A percentile compares a stretch with the other conserved stretches of the same genome.
Evolutionary conservation across 1,140 invertebrate genomes (phyloP).

Genomic region (Mylabris phalerata): DNA sequence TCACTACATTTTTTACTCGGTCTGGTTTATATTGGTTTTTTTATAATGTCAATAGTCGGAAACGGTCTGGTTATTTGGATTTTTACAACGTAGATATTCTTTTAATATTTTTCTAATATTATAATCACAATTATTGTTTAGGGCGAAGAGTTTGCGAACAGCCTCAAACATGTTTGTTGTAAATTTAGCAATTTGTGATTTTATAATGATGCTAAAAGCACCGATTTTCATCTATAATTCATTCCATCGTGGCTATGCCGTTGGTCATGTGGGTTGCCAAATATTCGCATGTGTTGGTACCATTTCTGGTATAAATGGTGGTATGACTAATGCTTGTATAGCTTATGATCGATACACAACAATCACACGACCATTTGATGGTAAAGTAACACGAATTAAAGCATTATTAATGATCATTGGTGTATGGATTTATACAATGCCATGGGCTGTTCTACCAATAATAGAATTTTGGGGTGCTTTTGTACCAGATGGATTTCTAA

Average conservation of each 20-base stretch:
- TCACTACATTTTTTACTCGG: constrained; percentile 75
- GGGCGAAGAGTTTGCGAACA: constrained; percentile 73
- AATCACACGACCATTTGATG: constrained; percentile 74
- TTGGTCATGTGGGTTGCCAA: constrained; percentile 66
- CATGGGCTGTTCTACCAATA: constrained; percentile 71
- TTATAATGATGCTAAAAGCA: constrained; percentile 81
- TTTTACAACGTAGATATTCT: constrained; percentile 62
- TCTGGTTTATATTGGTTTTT: constrained; percentile 71
- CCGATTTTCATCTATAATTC: constrained; percentile 85
- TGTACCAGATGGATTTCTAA: constrained; percentile 79
- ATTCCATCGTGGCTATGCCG: constrained; percentile 67
- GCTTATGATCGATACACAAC: constrained; percentile 55
- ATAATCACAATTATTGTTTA: constrained; percentile 39
- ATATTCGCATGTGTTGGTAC: constrained; percentile 71
- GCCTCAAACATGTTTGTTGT: constrained; percentile 87
- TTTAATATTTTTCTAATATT: neutral
- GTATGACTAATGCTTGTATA: constrained; percentile 67
- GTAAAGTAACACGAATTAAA: constrained; percentile 67
- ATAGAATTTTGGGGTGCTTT: constrained; percentile 75
- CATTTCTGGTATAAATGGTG: constrained; percentile 70
- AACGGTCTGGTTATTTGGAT: constrained; percentile 86
- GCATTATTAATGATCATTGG: constrained; percentile 64
- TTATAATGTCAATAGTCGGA: constrained; percentile 67
- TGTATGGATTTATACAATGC: constrained; percentile 70
- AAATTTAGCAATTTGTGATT: constrained; percentile 79